Base-by-base conservation (phyloP, 2,797 vertebrate genomes). In the Urophycis tenuis region DNA sequence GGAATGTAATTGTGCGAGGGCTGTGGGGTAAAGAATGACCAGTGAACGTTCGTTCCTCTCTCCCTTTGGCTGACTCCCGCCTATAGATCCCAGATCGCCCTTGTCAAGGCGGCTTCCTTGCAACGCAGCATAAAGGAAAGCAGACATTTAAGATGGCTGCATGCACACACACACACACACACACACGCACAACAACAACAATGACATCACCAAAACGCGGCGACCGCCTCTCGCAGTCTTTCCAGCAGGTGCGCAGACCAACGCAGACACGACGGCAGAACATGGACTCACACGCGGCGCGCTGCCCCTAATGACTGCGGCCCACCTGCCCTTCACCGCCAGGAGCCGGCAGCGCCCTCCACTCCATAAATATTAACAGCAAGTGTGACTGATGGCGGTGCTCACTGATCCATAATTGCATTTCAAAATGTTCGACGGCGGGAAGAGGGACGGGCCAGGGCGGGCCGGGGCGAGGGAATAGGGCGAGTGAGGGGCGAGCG, bases 301-400 rank as follows among this genome's bases (percentile, higher is more conserved):
- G 87, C 84, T 87, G 87, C 82, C 84, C 88, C 88, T 92, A 93
- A 92, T 92, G 91, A 91, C 90, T 90, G 82, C 79, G 88, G 89
- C 74, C 75, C 86, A 86, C 88, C 87, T 85, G 79, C 73, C 81
- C 69, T 19, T 22, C 49, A 22, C 84, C 88, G 87, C 87, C 82
- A 82, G 89, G 90, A 92, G 91, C 91, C 85, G 90, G 90, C 85
- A 89, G 89, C 79, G 88, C 89, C 89, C 89, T 89, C 88, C 80
- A 90, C 92, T 93, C 91, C 87, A 94, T 94, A 93, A 94, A 94
- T 93, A 93, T 93, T 92, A 94, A 93, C 92, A 92, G 92, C 91
- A 91, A 89, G 89, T 82, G 90, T 89, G 85, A 92, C 90, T 93
- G 92, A 93, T 93, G 91, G 91, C 71, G 86, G 88, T 90, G 91